Evolutionary conservation across 2,888 invertebrate genomes (phyloP).

Genomic region (Mythimna loreyi): DNA sequence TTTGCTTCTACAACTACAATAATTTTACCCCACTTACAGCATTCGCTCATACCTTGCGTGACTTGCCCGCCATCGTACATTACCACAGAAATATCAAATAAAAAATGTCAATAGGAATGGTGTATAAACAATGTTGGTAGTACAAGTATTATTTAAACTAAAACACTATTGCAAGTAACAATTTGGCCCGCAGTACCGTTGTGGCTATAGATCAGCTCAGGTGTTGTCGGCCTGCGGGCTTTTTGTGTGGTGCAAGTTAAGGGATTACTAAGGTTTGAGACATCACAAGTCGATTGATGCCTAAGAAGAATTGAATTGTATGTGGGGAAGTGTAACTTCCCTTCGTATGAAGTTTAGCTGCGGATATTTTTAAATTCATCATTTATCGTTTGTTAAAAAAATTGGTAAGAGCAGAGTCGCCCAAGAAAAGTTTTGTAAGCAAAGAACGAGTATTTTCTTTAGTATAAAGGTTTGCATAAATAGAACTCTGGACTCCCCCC

Average conservation of each 20-base stretch:
- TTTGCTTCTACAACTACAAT: constrained; percentile 2
- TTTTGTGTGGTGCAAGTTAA: constrained; percentile 69
- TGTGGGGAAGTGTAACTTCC: background rate
- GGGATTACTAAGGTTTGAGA: background rate
- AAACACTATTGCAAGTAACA: constrained; percentile 85
- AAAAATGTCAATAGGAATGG: constrained; percentile 58
- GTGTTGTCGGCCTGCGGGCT: constrained; percentile 88
- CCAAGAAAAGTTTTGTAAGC: too few species aligned
- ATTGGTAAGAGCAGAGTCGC: too few species aligned
- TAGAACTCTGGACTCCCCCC: too few species aligned
- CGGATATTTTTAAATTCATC: too few species aligned
- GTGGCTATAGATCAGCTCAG: constrained; percentile 88
- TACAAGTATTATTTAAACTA: constrained; percentile 74
- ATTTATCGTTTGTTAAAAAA: too few species aligned
- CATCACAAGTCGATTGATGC: background rate
- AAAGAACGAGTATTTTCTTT: too few species aligned
- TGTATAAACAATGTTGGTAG: constrained; percentile 57
- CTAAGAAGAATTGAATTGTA: too few species aligned
- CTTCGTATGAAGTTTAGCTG: too few species aligned
- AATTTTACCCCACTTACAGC: constrained; percentile 1
- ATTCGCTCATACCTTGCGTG: constrained; percentile 33
- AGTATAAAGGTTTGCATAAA: too few species aligned
- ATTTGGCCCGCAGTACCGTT: constrained; percentile 89
- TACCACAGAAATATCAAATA: constrained; percentile 34
- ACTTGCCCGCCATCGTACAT: constrained; percentile 10